Conservation (phyloP, 2,113 vertebrate genomes). For the Hydropotes inermis region DNA sequence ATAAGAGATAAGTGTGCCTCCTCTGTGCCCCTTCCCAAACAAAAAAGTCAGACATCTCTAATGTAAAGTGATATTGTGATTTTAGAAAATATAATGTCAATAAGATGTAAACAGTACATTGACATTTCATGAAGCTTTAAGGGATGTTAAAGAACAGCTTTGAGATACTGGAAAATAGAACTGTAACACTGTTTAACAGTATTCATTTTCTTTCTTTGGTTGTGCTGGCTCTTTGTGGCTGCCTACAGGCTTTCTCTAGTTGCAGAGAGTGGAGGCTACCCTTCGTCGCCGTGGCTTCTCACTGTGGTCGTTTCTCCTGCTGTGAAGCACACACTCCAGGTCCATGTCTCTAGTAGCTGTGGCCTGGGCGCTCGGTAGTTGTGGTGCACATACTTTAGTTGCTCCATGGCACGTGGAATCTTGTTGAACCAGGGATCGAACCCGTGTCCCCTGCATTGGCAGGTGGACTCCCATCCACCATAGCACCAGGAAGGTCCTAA, state of each 20-base stretch:
- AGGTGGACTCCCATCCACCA: not conserved
- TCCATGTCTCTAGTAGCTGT: not conserved
- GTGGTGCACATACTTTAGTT: not conserved
- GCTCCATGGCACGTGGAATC: not conserved
- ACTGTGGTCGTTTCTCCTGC: not conserved
- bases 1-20: not conserved
- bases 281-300: not conserved
- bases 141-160: not conserved
- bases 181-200: not conserved
- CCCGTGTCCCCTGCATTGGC: not conserved
- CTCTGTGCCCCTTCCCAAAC: not conserved
- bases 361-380: not conserved
- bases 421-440: not conserved
- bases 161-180: not conserved
- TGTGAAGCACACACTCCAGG: not conserved
- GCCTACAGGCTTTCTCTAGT: not conserved
- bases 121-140: not conserved
- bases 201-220: not conserved
- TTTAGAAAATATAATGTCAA: not conserved
- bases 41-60: not conserved
- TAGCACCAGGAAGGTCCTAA: not conserved
- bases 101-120: not conserved
- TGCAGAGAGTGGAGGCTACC: not conserved
- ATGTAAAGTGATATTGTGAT: not conserved
- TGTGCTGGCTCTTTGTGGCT: not conserved